Conservation (phyloP, 2,113 vertebrate genomes). For the Labeo rohita region DNA sequence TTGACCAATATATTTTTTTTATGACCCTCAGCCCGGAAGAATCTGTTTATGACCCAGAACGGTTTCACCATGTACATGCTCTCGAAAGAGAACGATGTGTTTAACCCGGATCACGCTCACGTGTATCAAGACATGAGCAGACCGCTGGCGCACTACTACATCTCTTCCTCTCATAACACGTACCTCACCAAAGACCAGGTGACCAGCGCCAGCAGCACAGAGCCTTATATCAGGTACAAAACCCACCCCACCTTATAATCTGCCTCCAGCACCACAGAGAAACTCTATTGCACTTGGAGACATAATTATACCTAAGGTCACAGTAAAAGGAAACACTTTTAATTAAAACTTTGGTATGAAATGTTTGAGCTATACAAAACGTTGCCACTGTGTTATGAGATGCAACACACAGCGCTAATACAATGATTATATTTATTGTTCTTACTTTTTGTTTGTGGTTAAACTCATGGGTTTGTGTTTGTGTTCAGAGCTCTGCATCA, state of each 20-base stretch:
- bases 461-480: neutral
- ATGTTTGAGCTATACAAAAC: neutral
- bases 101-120: constrained; percentile 79
- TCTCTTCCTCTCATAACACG: constrained; percentile 96
- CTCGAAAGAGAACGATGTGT: constrained; percentile 84
- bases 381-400: neutral
- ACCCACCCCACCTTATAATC: neutral
- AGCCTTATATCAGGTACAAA: constrained; percentile 89
- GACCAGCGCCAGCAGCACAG: constrained; percentile 90
- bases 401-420: neutral
- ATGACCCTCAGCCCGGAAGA: constrained; percentile 82
- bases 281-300: neutral
- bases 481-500: constrained; percentile 84
- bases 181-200: constrained; percentile 94
- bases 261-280: neutral
- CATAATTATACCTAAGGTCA: neutral
- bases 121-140: constrained; percentile 91
- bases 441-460: neutral
- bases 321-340: neutral
- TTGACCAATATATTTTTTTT: neutral
- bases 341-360: neutral
- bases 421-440: neutral
- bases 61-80: constrained; percentile 97
- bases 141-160: constrained; percentile 91
- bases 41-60: constrained; percentile 89